These are phyloP conservation scores for Tiliacea aurago DNA, from an alignment of 2,888 invertebrate genomes.

Conservation along the genomic window DNA sequence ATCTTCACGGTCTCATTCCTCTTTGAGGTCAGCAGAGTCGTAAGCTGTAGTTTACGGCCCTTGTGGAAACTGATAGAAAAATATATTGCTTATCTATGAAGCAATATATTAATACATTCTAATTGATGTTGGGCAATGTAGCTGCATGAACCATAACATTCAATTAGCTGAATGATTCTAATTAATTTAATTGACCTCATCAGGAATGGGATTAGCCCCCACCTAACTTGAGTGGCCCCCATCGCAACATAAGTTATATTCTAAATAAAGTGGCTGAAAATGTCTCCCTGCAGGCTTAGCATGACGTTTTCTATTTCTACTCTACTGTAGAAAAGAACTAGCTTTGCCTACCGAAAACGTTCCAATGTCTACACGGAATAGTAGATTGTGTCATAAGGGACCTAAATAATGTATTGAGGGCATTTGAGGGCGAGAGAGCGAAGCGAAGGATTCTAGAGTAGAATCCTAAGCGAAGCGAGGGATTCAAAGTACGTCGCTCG, in stretches of 20 bases:
- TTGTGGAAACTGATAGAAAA: constrained; percentile 34
- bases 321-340: too few species aligned
- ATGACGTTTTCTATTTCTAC: too few species aligned
- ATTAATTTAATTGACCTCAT: background rate
- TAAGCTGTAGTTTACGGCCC: constrained; percentile 29
- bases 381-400: too few species aligned
- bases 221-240: background rate
- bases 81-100: constrained; percentile 19
- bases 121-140: constrained; percentile 6
- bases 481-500: too few species aligned
- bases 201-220: background rate
- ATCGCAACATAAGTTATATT: background rate
- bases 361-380: too few species aligned
- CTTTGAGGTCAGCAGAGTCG: constrained; percentile 40
- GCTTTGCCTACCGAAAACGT: too few species aligned
- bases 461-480: too few species aligned
- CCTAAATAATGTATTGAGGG: too few species aligned
- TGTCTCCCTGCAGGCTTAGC: too few species aligned
- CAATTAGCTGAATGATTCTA: background rate
- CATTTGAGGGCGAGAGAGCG: too few species aligned
- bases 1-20: constrained; percentile 59
- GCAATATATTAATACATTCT: constrained; percentile 18
- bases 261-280: background rate
- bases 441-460: too few species aligned
- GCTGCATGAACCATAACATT: background rate